Conservation (phyloP, 2,113 vertebrate genomes). For the Boulengeromyrus knoepffleri region DNA sequence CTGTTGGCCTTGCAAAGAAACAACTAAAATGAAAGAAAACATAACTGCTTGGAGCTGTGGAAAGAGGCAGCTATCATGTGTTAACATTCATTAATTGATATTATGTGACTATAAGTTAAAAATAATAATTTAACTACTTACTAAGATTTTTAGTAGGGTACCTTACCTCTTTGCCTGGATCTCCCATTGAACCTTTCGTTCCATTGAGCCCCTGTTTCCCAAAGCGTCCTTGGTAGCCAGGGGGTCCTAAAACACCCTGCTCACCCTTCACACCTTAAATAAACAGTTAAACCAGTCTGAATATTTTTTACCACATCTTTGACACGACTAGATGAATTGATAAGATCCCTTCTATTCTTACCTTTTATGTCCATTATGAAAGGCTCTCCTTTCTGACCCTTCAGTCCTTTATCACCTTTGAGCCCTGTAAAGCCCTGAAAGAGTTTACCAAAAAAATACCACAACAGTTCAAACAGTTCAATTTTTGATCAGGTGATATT, state of each 20-base stretch:
- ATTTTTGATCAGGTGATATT: not conserved
- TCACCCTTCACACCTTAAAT: conserved; percentile 52
- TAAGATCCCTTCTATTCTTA: conserved; percentile 14
- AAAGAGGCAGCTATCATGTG: not conserved
- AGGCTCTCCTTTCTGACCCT: conserved; percentile 76
- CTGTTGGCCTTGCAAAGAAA: not conserved
- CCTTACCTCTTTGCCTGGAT: conserved; percentile 42
- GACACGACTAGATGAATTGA: not conserved
- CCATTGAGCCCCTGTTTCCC: conserved; percentile 58
- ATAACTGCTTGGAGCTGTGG: not conserved
- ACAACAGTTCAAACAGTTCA: not conserved
- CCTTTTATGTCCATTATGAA: conserved; percentile 43
- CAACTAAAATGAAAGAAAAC: not conserved
- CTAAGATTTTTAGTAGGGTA: not conserved
- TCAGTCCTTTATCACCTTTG: conserved; percentile 63
- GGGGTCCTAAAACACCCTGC: not conserved
- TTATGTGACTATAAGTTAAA: not conserved
- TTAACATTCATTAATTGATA: not conserved
- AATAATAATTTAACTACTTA: not conserved
- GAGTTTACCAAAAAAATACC: not conserved
- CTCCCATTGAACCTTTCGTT: conserved; percentile 40
- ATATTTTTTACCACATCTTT: no score
- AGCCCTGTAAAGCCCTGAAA: conserved; percentile 67
- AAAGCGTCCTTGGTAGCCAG: conserved; percentile 58
- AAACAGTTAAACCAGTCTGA: not conserved